A percentile compares a stretch with the other conserved stretches of the same genome.
phyloP scores from a whole-genome alignment of 2,113 vertebrate genomes.

The Ovibos moschatus region DNA sequence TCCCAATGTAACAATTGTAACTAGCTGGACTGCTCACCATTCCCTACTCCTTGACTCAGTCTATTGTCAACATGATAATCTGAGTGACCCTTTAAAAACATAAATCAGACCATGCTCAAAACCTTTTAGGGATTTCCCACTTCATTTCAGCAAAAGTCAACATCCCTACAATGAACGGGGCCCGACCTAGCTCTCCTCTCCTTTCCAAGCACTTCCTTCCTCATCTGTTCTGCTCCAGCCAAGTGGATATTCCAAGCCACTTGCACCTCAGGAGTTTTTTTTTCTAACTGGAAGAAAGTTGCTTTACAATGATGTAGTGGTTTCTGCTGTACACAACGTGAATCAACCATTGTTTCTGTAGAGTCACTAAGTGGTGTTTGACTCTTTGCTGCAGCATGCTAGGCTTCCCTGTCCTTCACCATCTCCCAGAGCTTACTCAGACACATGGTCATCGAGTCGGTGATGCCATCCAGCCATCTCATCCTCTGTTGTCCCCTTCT shows the following conservation, averaged over 20 bases:
- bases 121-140: background rate
- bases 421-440: background rate
- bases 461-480: background rate
- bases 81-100: background rate
- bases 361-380: rapidly evolving
- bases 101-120: background rate
- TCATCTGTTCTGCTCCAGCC: background rate
- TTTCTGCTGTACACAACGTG: background rate
- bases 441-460: background rate
- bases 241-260: background rate
- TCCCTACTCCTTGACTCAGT: background rate
- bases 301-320: background rate
- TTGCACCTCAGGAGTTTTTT: background rate
- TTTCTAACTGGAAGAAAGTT: background rate
- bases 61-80: background rate
- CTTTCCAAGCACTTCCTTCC: background rate
- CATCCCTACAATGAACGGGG: no score
- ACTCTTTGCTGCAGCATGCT: background rate
- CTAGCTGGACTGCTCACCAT: background rate
- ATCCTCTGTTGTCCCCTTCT: background rate
- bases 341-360: background rate
- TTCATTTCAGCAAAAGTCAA: background rate
- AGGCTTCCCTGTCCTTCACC: background rate
- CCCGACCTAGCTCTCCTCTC: background rate
- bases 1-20: background rate